A percentile compares a stretch with the other conserved stretches of the same genome.
These are phyloP conservation scores for Ormyrus thymus DNA, from an alignment of 2,888 invertebrate species.

Conservation along the genomic window DNA sequence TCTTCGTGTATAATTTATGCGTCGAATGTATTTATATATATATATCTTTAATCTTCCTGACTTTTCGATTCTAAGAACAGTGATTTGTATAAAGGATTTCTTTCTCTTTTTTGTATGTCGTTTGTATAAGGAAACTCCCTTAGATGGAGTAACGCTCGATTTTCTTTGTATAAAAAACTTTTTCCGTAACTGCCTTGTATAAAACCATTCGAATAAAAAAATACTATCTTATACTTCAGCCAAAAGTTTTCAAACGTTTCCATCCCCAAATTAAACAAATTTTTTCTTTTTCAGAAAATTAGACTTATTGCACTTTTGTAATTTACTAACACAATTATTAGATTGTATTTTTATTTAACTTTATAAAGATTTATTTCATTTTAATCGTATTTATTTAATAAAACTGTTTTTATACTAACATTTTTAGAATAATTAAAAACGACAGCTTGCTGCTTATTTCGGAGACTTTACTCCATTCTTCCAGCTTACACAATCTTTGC, in stretches of 20 bases:
- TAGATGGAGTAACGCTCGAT: conserved; percentile 46
- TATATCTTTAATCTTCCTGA: conserved; percentile 54
- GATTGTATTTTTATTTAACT: too few species aligned
- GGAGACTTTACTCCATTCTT: too few species aligned
- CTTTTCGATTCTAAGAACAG: conserved; percentile 50
- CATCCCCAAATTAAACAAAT: not conserved
- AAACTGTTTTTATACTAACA: too few species aligned
- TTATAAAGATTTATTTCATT: too few species aligned
- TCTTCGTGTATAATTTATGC: conserved; percentile 56
- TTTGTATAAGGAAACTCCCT: conserved; percentile 52
- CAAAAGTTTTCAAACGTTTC: conserved; percentile 13
- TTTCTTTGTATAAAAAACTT: conserved; percentile 57
- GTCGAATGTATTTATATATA: conserved; percentile 51
- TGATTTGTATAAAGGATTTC: conserved; percentile 54
- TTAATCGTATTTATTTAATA: too few species aligned
- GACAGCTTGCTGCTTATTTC: too few species aligned
- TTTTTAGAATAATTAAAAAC: too few species aligned
- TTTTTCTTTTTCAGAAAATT: conserved; percentile 1
- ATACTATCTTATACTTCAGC: conserved; percentile 54
- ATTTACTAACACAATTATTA: too few species aligned
- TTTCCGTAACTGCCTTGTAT: conserved; percentile 58
- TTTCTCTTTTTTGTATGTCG: conserved; percentile 56
- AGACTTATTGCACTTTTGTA: too few species aligned
- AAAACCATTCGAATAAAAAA: conserved; percentile 57
- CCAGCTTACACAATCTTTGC: too few species aligned